Evolutionary conservation across 2,113 vertebrate species (phyloP).

Genomic region (Cryptotis parvus): DNA sequence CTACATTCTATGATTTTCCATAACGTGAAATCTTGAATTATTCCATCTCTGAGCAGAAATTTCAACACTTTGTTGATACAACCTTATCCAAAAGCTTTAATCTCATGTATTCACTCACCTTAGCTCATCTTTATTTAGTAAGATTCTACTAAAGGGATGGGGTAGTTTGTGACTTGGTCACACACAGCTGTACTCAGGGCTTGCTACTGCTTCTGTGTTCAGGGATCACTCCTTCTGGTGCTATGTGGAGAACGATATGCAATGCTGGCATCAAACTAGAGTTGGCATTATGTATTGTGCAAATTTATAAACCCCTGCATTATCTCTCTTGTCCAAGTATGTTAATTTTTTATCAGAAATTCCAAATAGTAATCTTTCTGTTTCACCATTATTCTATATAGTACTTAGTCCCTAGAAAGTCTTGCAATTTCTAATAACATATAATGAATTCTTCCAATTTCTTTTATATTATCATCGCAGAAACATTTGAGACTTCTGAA

Average conservation of each 20-base stretch:
- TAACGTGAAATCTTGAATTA: background rate
- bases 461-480: background rate
- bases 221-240: too few relatives aligned
- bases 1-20: background rate
- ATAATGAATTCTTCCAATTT: background rate
- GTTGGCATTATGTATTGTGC: too few relatives aligned
- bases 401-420: background rate
- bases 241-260: too few relatives aligned
- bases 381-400: background rate
- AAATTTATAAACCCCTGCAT: too few relatives aligned
- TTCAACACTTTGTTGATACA: background rate
- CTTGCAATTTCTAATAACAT: background rate
- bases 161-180: too few relatives aligned
- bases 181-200: too few relatives aligned
- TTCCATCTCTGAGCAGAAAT: background rate
- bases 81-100: background rate
- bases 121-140: background rate
- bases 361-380: background rate
- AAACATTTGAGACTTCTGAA: background rate
- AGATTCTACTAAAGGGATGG: background rate
- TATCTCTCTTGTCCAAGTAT: background rate
- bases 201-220: too few relatives aligned
- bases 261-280: too few relatives aligned
- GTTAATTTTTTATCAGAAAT: background rate
- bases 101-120: background rate